Percentiles rank a stretch among this genome's conserved stretches.
These are phyloP conservation scores for Lasioglossum oenotherae DNA, from an alignment of 2,888 invertebrate genomes.

Conservation along the genomic window DNA sequence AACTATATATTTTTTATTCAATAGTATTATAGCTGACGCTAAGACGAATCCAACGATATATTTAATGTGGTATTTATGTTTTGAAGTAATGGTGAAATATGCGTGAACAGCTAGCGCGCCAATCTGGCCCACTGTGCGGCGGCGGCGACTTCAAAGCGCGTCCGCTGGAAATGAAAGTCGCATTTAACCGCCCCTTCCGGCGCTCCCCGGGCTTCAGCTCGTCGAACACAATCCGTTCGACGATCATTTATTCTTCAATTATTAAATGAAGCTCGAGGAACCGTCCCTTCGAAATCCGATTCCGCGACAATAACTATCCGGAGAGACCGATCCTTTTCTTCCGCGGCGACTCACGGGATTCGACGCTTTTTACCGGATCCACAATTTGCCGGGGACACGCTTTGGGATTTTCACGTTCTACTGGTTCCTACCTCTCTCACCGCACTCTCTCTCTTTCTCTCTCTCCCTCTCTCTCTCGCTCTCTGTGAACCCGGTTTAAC, in stretches of 20 bases:
- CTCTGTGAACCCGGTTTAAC: background rate
- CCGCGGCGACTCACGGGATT: background rate
- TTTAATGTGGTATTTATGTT: no score
- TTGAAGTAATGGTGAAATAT: no score
- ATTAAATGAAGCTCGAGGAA: conserved; percentile 1
- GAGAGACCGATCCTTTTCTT: background rate
- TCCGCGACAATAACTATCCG: conserved; percentile 26
- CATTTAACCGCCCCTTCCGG: conserved; percentile 5
- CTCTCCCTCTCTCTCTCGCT: background rate
- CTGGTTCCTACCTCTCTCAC: background rate
- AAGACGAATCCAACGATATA: no score
- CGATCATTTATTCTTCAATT: conserved; percentile 26
- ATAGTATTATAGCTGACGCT: no score
- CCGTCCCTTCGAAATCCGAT: conserved; percentile 22
- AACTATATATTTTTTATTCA: no score
- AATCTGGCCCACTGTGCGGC: no score
- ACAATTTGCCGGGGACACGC: conserved; percentile 1
- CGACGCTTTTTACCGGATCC: conserved; percentile 10
- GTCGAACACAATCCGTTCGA: background rate
- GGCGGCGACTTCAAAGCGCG: conserved; percentile 1
- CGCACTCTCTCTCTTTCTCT: background rate
- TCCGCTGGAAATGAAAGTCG: background rate
- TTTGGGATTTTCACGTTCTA: conserved; percentile 4
- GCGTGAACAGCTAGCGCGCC: no score
- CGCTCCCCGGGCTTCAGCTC: background rate